phyloP scores from a whole-genome alignment of 2,113 vertebrate species.

The Anarrhichthys ocellatus region DNA sequence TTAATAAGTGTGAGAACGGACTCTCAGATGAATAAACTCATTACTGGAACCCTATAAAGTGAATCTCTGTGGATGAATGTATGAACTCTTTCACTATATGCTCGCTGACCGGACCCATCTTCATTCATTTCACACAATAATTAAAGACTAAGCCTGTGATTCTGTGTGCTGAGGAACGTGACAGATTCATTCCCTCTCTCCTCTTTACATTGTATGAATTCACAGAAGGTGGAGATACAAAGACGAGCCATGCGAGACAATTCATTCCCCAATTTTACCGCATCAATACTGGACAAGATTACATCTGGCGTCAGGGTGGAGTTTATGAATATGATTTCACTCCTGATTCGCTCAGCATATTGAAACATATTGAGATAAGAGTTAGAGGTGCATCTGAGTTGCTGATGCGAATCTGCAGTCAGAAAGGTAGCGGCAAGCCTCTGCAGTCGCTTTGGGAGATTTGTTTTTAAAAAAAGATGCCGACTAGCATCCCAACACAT shows the following conservation, averaged over 20 bases:
- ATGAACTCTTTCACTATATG: slow-evolving; percentile 25
- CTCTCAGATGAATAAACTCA: slow-evolving; percentile 50
- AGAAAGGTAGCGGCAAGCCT: background rate
- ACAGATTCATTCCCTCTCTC: slow-evolving; percentile 13
- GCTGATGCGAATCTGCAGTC: slow-evolving; percentile 7
- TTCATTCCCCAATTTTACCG: slow-evolving; percentile 44
- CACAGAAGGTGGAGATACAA: slow-evolving; percentile 21
- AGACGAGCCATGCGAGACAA: slow-evolving; percentile 16
- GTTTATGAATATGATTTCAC: slow-evolving; percentile 70
- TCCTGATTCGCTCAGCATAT: slow-evolving; percentile 53
- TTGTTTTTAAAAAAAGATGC: background rate
- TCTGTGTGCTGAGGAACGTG: slow-evolving; percentile 42
- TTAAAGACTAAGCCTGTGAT: slow-evolving; percentile 52
- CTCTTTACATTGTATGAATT: slow-evolving; percentile 42
- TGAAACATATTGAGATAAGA: slow-evolving; percentile 26
- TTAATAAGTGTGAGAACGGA: slow-evolving; percentile 70
- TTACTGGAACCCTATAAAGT: slow-evolving; percentile 38
- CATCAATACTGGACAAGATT: slow-evolving; percentile 55
- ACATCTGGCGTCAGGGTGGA: slow-evolving; percentile 39
- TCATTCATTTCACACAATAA: slow-evolving; percentile 59
- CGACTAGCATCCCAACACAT: background rate
- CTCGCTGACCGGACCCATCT: slow-evolving; percentile 36
- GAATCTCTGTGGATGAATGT: slow-evolving; percentile 33
- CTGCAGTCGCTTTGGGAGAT: background rate
- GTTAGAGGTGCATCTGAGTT: slow-evolving; percentile 9